phyloP scores from a whole-genome alignment of 53 echinoderm and acorn worm genomes.

The Arbacia lixula region DNA sequence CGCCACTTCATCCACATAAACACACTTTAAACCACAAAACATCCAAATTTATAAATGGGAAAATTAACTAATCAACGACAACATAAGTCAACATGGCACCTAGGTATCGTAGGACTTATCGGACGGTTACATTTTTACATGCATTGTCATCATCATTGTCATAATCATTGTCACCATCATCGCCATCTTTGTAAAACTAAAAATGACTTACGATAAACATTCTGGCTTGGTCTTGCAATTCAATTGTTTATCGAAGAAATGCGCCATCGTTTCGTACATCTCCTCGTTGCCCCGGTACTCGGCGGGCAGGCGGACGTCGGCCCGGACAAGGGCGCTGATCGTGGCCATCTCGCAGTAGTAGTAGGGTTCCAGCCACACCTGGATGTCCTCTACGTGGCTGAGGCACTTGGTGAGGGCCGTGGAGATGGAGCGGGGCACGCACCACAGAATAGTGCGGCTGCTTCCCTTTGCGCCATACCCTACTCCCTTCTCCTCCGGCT shows the following conservation, averaged over 20 bases:
- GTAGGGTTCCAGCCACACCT: conserved; percentile 17
- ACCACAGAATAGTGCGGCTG: conserved; percentile 20
- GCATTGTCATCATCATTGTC: too few relatives aligned
- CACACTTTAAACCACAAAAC: too few relatives aligned
- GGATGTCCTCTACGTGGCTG: conserved; percentile 1
- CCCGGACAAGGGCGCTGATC: background rate
- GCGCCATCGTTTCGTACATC: background rate
- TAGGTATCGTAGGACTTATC: too few relatives aligned
- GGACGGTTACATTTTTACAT: too few relatives aligned
- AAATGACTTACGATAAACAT: conserved; percentile 13
- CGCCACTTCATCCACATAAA: too few relatives aligned
- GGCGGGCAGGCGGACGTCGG: background rate
- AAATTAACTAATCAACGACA: too few relatives aligned
- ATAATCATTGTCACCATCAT: too few relatives aligned
- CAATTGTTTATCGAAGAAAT: background rate
- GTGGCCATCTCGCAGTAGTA: background rate
- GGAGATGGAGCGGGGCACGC: conserved; percentile 17
- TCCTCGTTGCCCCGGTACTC: conserved; percentile 4
- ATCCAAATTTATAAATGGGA: too few relatives aligned
- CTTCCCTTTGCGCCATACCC: too few relatives aligned
- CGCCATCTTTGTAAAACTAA: too few relatives aligned
- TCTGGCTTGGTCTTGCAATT: background rate
- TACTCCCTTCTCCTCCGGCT: too few relatives aligned
- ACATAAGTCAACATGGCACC: too few relatives aligned
- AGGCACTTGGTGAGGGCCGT: conserved; percentile 29